phyloP scores from a whole-genome alignment of 2,113 vertebrate genomes.

The Heterocephalus glaber region DNA sequence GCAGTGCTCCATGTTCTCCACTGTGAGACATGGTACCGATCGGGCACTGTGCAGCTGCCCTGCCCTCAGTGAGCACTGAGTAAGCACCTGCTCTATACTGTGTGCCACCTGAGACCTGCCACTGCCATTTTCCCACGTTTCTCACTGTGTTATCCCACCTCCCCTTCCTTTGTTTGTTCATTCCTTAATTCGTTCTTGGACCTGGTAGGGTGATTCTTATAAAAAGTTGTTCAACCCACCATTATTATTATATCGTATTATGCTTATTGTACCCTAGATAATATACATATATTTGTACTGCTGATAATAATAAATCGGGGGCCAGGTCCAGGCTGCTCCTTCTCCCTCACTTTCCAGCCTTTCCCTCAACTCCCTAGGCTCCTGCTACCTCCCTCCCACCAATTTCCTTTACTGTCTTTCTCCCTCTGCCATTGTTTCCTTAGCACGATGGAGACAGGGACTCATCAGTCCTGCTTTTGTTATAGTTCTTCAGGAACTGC shows the following conservation, averaged over 20 bases:
- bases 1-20: slow-evolving; percentile 94
- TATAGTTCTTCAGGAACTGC: background rate
- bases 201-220: background rate
- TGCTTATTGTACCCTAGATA: too few relatives aligned
- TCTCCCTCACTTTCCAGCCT: background rate
- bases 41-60: fast-evolving
- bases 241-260: background rate
- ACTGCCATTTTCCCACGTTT: background rate
- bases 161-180: background rate
- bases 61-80: fast-evolving
- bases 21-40: slow-evolving; percentile 82
- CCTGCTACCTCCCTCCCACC: too few relatives aligned
- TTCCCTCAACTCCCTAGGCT: background rate
- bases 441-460: background rate
- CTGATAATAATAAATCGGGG: background rate
- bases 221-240: background rate
- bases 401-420: background rate
- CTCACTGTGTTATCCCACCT: background rate
- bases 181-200: background rate
- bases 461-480: background rate
- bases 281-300: background rate
- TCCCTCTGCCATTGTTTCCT: background rate
- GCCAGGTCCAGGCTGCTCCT: background rate
- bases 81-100: background rate
- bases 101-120: background rate